Percentiles rank a stretch among this genome's conserved stretches.
phyloP scores from a whole-genome alignment of 2,797 vertebrate species.

The Orientallactaga sibirica region DNA sequence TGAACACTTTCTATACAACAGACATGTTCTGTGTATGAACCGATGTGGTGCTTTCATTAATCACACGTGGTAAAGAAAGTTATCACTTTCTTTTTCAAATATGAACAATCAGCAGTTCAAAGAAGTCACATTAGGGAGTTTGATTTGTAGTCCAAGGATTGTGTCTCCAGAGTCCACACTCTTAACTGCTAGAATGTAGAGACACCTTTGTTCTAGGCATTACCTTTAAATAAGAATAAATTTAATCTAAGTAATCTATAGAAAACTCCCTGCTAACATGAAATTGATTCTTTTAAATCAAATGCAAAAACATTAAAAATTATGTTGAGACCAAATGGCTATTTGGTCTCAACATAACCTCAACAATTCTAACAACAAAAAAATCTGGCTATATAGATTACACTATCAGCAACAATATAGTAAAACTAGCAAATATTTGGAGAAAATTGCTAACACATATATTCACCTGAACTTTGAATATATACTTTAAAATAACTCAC shows the following conservation, averaged over 20 bases:
- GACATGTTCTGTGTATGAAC: neutral
- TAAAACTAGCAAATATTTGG: constrained; percentile 10
- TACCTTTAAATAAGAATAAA: neutral
- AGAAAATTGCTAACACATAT: constrained; percentile 46
- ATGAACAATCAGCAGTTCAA: neutral
- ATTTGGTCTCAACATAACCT: constrained; percentile 11
- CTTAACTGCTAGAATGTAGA: neutral
- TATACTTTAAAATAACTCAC: constrained; percentile 50
- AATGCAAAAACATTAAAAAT: neutral
- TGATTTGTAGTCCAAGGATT: neutral
- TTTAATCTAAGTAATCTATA: constrained; percentile 24
- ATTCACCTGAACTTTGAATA: constrained; percentile 37
- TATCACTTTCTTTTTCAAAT: neutral
- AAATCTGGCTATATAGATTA: neutral
- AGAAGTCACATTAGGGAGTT: neutral
- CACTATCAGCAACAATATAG: neutral
- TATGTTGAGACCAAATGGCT: neutral
- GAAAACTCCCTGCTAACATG: neutral
- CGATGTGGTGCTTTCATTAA: neutral
- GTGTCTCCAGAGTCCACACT: neutral
- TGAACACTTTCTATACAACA: neutral
- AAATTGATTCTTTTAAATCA: constrained; percentile 38
- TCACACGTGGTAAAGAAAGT: neutral
- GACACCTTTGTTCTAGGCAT: neutral
- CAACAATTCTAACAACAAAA: constrained; percentile 40